Percentiles rank a stretch among this genome's conserved stretches.
These are phyloP conservation scores for Dicyrtoma fusca DNA, from an alignment of 2,888 invertebrate genomes.

Conservation along the genomic window DNA sequence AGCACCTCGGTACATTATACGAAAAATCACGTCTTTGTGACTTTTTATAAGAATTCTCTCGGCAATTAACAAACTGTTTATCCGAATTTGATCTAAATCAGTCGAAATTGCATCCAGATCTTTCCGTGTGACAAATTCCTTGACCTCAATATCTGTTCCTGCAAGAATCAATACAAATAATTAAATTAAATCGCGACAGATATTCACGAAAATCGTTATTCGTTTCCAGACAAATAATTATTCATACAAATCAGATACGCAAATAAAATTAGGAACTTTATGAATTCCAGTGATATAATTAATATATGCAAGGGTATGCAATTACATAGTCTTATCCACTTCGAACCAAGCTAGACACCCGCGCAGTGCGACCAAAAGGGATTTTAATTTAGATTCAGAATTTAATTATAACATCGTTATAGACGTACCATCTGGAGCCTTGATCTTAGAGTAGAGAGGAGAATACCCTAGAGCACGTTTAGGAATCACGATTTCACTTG, in stretches of 20 bases:
- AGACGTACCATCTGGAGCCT: slow-evolving; percentile 46
- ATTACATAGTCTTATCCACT: no score
- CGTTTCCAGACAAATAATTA: no score
- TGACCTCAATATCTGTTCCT: slow-evolving; percentile 49
- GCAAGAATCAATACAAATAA: slow-evolving; percentile 10
- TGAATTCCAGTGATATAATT: no score
- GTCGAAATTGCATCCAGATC: slow-evolving; percentile 73
- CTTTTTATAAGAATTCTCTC: slow-evolving; percentile 82
- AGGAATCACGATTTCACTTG: slow-evolving; percentile 43
- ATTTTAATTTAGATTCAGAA: no score
- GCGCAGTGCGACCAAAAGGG: no score
- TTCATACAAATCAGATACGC: no score
- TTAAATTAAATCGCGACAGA: not conserved
- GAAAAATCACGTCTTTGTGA: slow-evolving; percentile 86
- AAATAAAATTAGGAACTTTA: no score
- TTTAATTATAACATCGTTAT: not conserved
- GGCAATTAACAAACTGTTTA: slow-evolving; percentile 84
- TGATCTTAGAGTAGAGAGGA: slow-evolving; percentile 50
- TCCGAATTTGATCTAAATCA: slow-evolving; percentile 83
- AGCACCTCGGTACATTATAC: slow-evolving; percentile 70
- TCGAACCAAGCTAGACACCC: no score
- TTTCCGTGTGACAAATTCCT: slow-evolving; percentile 73
- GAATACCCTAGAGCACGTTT: slow-evolving; percentile 50
- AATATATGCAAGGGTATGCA: no score
- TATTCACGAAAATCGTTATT: no score